A percentile compares a stretch with the other conserved stretches of the same genome.
phyloP scores from a whole-genome alignment of 23 tunicate species.

The Ciona savignyi region DNA sequence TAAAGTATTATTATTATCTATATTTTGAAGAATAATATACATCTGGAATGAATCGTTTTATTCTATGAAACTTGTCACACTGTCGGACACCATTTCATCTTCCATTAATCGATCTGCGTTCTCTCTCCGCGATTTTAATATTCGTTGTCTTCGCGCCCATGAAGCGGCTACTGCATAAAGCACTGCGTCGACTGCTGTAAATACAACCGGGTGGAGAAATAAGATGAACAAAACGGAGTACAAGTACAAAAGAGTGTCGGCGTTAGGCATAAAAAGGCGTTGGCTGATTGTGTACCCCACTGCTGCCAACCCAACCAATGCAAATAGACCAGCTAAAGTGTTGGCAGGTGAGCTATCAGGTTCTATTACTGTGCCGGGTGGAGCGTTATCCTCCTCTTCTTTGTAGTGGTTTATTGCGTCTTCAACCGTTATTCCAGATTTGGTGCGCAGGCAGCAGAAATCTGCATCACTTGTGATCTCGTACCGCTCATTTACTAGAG shows the following conservation, averaged over 20 bases:
- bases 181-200: constrained; percentile 41
- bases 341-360: constrained; percentile 12
- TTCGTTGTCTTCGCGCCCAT: constrained; percentile 31
- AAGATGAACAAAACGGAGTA: constrained; percentile 45
- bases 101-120: no score
- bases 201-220: constrained; percentile 26
- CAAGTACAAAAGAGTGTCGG: constrained; percentile 50
- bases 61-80: no score
- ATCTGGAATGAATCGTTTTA: no score
- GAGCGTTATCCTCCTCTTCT: constrained; percentile 28
- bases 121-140: constrained; percentile 8
- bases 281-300: constrained; percentile 26
- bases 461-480: constrained; percentile 21
- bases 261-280: constrained; percentile 54
- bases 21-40: no score
- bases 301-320: constrained; percentile 16
- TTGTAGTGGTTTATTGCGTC: constrained; percentile 11
- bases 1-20: no score
- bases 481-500: constrained; percentile 27
- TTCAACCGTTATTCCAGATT: neutral
- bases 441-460: constrained; percentile 12
- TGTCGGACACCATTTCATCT: no score
- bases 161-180: constrained; percentile 38
- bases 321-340: constrained; percentile 2
- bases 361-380: constrained; percentile 35